These are phyloP conservation scores for Nothocercus julius DNA, from an alignment of 2,113 vertebrate species.

Conservation along the genomic window DNA sequence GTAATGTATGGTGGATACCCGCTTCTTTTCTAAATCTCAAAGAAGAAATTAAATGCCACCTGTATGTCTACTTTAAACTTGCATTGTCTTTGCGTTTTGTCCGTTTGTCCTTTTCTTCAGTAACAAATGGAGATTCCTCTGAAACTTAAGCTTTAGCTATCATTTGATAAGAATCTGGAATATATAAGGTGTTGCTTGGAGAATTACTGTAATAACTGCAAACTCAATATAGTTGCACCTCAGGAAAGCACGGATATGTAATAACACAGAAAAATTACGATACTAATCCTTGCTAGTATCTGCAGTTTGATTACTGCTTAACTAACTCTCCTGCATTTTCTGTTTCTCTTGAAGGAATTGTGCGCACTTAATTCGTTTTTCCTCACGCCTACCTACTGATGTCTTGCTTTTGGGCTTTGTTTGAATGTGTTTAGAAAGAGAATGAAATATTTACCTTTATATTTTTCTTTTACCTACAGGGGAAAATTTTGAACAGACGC, in stretches of 20 bases:
- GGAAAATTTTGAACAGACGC: slow-evolving; percentile 99
- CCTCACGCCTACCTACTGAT: slow-evolving; percentile 59
- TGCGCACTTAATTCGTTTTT: slow-evolving; percentile 67
- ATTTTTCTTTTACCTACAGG: slow-evolving; percentile 79
- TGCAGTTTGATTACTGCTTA: slow-evolving; percentile 53
- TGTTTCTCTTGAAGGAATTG: slow-evolving; percentile 67
- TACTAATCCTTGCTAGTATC: slow-evolving; percentile 68
- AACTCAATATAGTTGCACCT: not conserved
- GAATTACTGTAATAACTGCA: not conserved
- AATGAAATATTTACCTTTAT: not conserved
- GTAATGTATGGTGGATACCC: slow-evolving; percentile 71
- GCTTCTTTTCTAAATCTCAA: not conserved
- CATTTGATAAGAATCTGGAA: slow-evolving; percentile 10
- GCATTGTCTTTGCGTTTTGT: slow-evolving; percentile 38
- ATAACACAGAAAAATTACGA: not conserved
- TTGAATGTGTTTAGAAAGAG: not conserved
- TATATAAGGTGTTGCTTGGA: not conserved
- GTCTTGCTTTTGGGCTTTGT: slow-evolving; percentile 53
- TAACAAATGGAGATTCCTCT: slow-evolving; percentile 18
- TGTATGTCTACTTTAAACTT: slow-evolving; percentile 20
- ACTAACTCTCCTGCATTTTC: slow-evolving; percentile 67
- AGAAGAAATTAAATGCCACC: slow-evolving; percentile 10
- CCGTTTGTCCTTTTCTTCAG: slow-evolving; percentile 66
- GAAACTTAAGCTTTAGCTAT: slow-evolving; percentile 16
- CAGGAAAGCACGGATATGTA: slow-evolving; percentile 62